Base-by-base conservation (phyloP, 1,140 invertebrate species). In the Calephelis nemesis region DNA sequence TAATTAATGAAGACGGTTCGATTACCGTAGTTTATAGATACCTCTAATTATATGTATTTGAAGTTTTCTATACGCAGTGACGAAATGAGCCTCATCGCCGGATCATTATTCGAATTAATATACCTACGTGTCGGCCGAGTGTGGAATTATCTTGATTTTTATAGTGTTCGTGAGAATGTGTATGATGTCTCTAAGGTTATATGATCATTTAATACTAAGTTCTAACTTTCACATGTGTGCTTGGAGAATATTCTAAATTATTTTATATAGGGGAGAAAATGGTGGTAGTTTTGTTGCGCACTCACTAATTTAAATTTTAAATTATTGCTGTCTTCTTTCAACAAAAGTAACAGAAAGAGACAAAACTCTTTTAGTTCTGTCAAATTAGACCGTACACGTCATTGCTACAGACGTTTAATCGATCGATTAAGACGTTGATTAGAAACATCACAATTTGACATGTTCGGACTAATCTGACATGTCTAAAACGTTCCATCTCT, bases 91-190 rank as follows among this genome's bases (percentile, higher is more conserved):
- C 82, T 85, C 84, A 87, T 83, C 81, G 80, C 73, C 72, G 79
- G 77, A 84, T 87, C 88, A 89, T 91, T 91, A 91, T 79, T 86
- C 77, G 87, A 88, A 91, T 91, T 91, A 91, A 91, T 91, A 89
- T 88, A 84, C 74, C 81, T 88, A 89, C 88, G 88, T 91, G 88
- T 85, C 76, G 83, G 86, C 84, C 88, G 86, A 79, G 82, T 75
- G 67, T 71, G 69, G 85, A 90, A 86, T 88, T 82, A 85, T 81
- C 62, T 45, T 74, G 77, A 88, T 89, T 89, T 89, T 90, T 90
- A 85, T 86, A 79, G 79, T 74, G 79, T 77, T 78, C 87, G 88
- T 90, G 88, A 89, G 88, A 90, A 89, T 78, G 72, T 64, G 69
- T 72, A 88, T 88, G 77, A 86, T 88, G 79, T 90, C 84, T 88